Percentiles rank a stretch among this genome's conserved stretches.
These are phyloP conservation scores for Hapalemur alaotrensis DNA, from an alignment of 2,797 vertebrate species.

Conservation along the genomic window DNA sequence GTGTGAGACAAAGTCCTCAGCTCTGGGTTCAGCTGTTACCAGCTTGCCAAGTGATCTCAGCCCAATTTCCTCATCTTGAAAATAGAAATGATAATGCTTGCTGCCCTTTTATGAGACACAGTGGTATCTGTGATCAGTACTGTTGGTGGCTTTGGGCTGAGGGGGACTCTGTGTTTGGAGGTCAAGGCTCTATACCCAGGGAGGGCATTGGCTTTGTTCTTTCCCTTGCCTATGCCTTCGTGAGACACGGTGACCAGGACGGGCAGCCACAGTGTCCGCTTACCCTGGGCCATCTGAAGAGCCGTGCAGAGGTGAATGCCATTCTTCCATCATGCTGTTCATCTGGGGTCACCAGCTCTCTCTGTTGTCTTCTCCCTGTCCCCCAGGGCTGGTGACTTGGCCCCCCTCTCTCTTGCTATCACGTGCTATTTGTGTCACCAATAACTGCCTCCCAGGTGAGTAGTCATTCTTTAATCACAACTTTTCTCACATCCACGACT, in stretches of 20 bases:
- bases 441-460: neutral
- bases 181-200: neutral
- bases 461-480: neutral
- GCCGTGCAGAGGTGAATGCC: fast-evolving
- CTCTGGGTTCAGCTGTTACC: slow-evolving; percentile 36
- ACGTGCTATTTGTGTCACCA: neutral
- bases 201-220: neutral
- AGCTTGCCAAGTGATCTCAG: neutral
- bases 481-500: neutral
- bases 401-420: neutral
- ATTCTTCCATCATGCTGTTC: neutral
- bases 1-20: neutral
- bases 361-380: neutral
- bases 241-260: fast-evolving
- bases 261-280: neutral
- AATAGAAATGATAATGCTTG: neutral
- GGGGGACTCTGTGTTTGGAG: neutral
- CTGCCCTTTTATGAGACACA: neutral
- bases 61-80: slow-evolving; percentile 2
- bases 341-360: neutral
- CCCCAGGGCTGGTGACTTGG: neutral
- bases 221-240: neutral
- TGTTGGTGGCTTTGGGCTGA: neutral
- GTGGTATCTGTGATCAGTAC: neutral
- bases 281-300: neutral